phyloP scores from a whole-genome alignment of 2,113 vertebrate species.

The Erythrolamprus reginae region DNA sequence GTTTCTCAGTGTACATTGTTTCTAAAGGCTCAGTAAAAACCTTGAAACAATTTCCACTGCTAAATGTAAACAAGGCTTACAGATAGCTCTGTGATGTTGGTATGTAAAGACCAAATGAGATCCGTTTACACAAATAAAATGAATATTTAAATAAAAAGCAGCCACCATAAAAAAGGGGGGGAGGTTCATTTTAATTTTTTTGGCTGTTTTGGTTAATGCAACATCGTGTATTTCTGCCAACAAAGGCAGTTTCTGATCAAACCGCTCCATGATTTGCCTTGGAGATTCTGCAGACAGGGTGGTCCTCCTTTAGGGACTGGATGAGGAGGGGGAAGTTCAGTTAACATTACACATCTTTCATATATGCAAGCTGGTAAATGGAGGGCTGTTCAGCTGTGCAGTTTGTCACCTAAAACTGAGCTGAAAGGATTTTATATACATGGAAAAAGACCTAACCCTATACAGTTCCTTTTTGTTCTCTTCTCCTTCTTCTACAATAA shows the following conservation, averaged over 20 bases:
- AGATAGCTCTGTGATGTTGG: constrained; percentile 45
- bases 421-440: constrained; percentile 48
- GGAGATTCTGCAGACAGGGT: constrained; percentile 61
- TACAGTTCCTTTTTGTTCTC: constrained; percentile 44
- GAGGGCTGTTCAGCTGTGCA: constrained; percentile 66
- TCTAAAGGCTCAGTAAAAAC: constrained; percentile 48
- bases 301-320: constrained; percentile 60
- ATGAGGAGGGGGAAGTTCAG: constrained; percentile 46
- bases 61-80: constrained; percentile 53
- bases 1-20: constrained; percentile 22
- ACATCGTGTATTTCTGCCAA: constrained; percentile 53
- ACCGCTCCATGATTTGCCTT: constrained; percentile 40
- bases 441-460: constrained; percentile 36
- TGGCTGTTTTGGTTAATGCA: constrained; percentile 62
- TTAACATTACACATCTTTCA: constrained; percentile 68
- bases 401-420: constrained; percentile 60
- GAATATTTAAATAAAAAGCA: constrained; percentile 67
- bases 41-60: constrained; percentile 60
- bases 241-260: constrained; percentile 68
- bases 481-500: constrained; percentile 4
- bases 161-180: constrained; percentile 49
- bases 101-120: constrained; percentile 48
- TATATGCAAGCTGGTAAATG: constrained; percentile 66
- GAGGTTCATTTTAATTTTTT: constrained; percentile 31
- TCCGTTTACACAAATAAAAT: constrained; percentile 60